Percentiles rank a stretch among this genome's conserved stretches.
These are phyloP conservation scores for Aleiodes testaceus DNA, from an alignment of 2,888 invertebrate species.

Conservation along the genomic window DNA sequence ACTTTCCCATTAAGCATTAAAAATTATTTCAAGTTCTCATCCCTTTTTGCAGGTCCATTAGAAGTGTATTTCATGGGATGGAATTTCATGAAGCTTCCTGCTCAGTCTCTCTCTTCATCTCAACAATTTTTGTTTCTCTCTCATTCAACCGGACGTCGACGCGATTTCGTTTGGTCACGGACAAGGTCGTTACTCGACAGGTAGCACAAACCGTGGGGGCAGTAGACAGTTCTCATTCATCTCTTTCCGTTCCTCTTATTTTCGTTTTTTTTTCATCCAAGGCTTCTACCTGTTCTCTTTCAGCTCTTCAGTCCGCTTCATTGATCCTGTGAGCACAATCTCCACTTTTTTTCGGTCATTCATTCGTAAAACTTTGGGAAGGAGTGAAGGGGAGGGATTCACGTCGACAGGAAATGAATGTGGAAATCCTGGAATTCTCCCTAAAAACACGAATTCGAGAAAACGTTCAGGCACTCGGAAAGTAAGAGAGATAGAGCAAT, in stretches of 20 bases:
- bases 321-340: slow-evolving; percentile 47
- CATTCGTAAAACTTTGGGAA: slow-evolving; percentile 24
- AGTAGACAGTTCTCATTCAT: slow-evolving; percentile 54
- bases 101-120: slow-evolving; percentile 11
- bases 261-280: slow-evolving; percentile 32
- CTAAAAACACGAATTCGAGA: background rate
- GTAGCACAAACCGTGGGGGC: slow-evolving; percentile 44
- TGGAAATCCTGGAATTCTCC: background rate
- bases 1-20: too few relatives aligned
- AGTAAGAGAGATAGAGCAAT: too few relatives aligned
- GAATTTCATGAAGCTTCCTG: slow-evolving; percentile 42
- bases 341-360: slow-evolving; percentile 13
- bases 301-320: slow-evolving; percentile 50
- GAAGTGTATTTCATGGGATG: slow-evolving; percentile 8
- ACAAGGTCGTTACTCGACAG: slow-evolving; percentile 57
- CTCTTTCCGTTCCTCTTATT: slow-evolving; percentile 46
- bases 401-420: slow-evolving; percentile 20
- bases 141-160: slow-evolving; percentile 41
- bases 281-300: slow-evolving; percentile 55
- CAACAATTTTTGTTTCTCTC: background rate
- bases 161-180: slow-evolving; percentile 58
- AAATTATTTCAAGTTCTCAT: too few relatives aligned
- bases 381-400: background rate
- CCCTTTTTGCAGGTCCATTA: background rate
- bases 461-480: background rate